Conservation (phyloP, 92 coral and sea anemone genomes). For the Zoanthus solanderi region DNA sequence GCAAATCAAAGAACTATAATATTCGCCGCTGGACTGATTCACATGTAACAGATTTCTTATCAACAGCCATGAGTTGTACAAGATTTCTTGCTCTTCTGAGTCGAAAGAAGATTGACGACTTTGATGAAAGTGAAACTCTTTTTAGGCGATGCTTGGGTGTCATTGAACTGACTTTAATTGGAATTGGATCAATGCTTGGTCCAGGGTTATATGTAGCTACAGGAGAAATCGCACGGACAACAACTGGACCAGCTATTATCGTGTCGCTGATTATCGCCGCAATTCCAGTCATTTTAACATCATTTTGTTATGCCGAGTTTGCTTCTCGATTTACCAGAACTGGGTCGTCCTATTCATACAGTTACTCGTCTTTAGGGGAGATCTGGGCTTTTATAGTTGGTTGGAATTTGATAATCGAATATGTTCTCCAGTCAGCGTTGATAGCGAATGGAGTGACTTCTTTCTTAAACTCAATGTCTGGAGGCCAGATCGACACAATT, state of each 20-base stretch:
- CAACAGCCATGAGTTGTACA: conserved; percentile 68
- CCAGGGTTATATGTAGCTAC: conserved; percentile 91
- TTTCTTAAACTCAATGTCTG: conserved; percentile 71
- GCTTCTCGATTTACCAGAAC: conserved; percentile 81
- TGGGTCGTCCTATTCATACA: conserved; percentile 83
- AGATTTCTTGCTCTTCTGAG: conserved; percentile 70
- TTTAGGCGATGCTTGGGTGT: conserved; percentile 80
- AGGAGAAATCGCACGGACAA: conserved; percentile 84
- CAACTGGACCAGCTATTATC: conserved; percentile 91
- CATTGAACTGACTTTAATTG: conserved; percentile 77
- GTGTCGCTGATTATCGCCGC: conserved; percentile 83
- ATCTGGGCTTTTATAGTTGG: conserved; percentile 90
- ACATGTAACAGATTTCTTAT: neutral
- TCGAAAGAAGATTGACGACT: conserved; percentile 67
- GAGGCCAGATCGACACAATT: conserved; percentile 57
- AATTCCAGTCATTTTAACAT: conserved; percentile 77
- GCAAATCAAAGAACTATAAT: neutral
- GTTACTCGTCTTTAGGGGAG: conserved; percentile 84
- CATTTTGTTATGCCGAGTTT: conserved; percentile 88
- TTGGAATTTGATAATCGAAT: conserved; percentile 84
- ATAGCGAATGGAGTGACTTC: conserved; percentile 77
- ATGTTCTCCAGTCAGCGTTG: conserved; percentile 77
- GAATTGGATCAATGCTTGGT: conserved; percentile 90
- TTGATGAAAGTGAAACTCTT: conserved; percentile 73
- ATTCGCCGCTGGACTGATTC: no score